Base-by-base conservation (phyloP, 2,113 vertebrate genomes). In the Cathartes aura region DNA sequence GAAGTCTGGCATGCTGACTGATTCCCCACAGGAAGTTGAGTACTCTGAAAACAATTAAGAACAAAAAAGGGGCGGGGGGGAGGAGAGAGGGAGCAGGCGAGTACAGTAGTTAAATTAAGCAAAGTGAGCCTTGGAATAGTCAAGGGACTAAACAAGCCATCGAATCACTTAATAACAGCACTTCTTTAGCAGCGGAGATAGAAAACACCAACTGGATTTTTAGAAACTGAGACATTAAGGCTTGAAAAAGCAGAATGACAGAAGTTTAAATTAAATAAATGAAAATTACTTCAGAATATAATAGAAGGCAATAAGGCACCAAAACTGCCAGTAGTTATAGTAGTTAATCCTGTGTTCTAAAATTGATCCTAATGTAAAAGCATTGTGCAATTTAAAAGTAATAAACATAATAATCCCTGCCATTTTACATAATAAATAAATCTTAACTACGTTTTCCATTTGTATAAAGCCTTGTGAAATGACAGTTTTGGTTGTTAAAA, bases 221-320 rank as follows among this genome's bases (percentile, higher is more conserved):
- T 68, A 89, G 82, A 92, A 93, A 91, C 59, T 20, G 82, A 95
- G 70, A 90, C 92, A 83, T 96, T 94, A 89, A 63, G 76, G 96
- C 66, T 87, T 92, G 94, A 94, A 94, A 93, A 70, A 84, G 94
- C 73, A 83, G 60, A 93, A 80, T 80, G 95, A 78, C 82, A 75
- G 84, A 91, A 93, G 80, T 91, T 94, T 72, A 97, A 94, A 96
- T 95, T 91, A 97, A 98, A 98, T 94, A 94, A 98, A 98, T 95
- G 93, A 97, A 94, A 98, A 98, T 97, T 95, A 94, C 89, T 97
- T 97, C 56, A 42, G 95, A 96, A 87, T 97, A 92, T 97, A 98
- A 97, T 91, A 89, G 91, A 94, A 97, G 91, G 92, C 95, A 98
- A 97, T 94, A 97, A 98, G 96, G 94, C 52, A 96, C 96, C 95